Evolutionary conservation across 2,888 invertebrate species (phyloP).

Genomic region (Tetrapedia diversipes): DNA sequence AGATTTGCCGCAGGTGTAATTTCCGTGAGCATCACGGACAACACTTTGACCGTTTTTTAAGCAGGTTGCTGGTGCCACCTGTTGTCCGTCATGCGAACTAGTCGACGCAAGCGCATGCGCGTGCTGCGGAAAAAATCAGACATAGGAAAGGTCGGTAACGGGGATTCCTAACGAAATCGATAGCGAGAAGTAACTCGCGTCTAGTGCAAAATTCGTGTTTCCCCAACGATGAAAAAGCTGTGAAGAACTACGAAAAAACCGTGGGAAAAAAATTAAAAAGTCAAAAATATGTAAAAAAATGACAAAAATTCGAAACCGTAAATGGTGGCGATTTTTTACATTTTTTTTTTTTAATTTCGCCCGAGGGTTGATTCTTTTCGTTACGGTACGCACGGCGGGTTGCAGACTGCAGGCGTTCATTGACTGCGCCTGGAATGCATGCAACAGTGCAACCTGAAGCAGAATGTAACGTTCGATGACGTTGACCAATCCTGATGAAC

Average conservation of each 20-base stretch:
- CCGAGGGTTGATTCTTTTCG: conserved; percentile 37
- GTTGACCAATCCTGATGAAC: neutral
- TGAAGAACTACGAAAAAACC: conserved; percentile 12
- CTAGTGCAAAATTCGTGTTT: neutral
- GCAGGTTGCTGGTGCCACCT: conserved; percentile 76
- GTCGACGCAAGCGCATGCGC: conserved; percentile 60
- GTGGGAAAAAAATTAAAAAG: conserved; percentile 38
- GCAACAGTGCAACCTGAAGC: conserved; percentile 1
- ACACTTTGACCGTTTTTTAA: conserved; percentile 74
- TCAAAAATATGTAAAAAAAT: conserved; percentile 32
- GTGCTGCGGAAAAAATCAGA: conserved; percentile 37
- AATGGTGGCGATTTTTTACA: conserved; percentile 9
- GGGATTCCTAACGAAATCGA: conserved; percentile 65
- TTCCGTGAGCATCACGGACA: conserved; percentile 64
- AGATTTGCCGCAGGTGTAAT: conserved; percentile 54
- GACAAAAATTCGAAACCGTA: conserved; percentile 23
- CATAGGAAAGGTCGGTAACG: conserved; percentile 63
- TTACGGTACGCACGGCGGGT: conserved; percentile 43
- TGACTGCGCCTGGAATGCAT: neutral
- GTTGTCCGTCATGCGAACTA: conserved; percentile 59
- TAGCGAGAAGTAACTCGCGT: conserved; percentile 43
- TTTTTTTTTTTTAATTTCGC: conserved; percentile 26
- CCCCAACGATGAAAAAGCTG: neutral
- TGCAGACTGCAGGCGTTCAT: conserved; percentile 59
- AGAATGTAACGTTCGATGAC: neutral